Base-by-base conservation (phyloP, 2,888 invertebrate genomes). In the Osmoderma eremita region DNA sequence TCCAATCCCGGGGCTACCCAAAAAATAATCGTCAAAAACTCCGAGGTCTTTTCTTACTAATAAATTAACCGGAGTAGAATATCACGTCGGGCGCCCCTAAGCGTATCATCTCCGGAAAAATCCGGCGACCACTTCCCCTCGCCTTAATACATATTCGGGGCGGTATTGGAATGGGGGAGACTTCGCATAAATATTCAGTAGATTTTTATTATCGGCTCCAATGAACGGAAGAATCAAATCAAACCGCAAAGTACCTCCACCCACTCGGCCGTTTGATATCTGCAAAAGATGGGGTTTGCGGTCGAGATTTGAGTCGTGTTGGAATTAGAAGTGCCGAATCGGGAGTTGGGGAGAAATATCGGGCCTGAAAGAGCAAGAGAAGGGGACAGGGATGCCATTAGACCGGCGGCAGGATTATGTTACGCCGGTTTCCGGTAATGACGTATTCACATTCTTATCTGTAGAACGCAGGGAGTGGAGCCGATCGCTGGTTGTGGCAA, bases 391-490 rank as follows among this genome's bases (percentile, higher is more conserved):
- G 30, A 30, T 63, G 65, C 62, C 70, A 68, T 69, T 70, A 73
- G 69, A 73, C 69, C 41, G 65, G 67, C 64, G 71, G 56, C 67
- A 67, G 70, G 70, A 73, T 72, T 73, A 72, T 72, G 72, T 72
- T 75, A 72, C 72, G 70, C 69, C 68, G 67, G 68, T 74, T 45
- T 70, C 70, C 70, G 41, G 72, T 73, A 74, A 74, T 74, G 72
- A 73, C 74, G 72, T 62, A 67, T 69, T 65, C 73, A 69, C 70
- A 73, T 72, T 72, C 73, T 75, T 75, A 74, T 75, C 74, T 74
- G 50, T 54, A 64, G 67, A 62, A 63, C 64, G 67, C 75, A 74
- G 73, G 72, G 71, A 41, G n/a, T n/a, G 71, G 74, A 74, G 73
- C 72, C 72, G 73, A 75, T 74, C 71, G 75, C 22, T 20, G 38